Base-by-base conservation (phyloP, 2,888 invertebrate species). In the Mechanitis messenoides region DNA sequence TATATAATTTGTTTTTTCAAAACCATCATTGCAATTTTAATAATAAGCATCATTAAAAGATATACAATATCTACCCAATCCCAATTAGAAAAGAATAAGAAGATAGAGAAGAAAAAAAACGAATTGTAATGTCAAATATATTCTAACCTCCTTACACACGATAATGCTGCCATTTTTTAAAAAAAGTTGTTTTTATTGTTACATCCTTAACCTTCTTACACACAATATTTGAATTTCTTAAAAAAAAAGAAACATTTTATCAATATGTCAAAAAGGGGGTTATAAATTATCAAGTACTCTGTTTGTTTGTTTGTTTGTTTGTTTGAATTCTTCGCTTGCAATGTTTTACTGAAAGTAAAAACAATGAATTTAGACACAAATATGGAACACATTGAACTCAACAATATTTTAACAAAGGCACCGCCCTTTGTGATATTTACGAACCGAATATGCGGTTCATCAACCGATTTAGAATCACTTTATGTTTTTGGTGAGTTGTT, bases 361-460 rank as follows among this genome's bases (percentile, higher is more conserved):
- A 56, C 56, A 64, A 60, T 33, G 56, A 64, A 64, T 61, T 60
- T 69, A 59, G 53, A 47, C 53, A 56, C 53, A 56, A 65, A 69
- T 67, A 70, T 66, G 65, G 55, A 62, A 62, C 62, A 47, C 66
- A 62, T 61, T 56, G 61, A 59, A 59, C 59, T 57, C 59, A 45
- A 61, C 50, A 66, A 67, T 69, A 69, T 68, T 68, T 70, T 68
- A 71, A 62, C 20, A 53, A 61, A 54, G 55, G 56, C 63, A 61
- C 64, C 69, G 62, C 64, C 66, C 65, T 69, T 70, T 71, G 71
- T 70, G 64, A 64, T 66, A 63, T 66, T 66, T 62, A 60, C 61
- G 61, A 64, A 65, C 61, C 55, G 56, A 64, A 55, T 58, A 59
- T 60, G 59, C 59, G 55, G 59, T 47, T 65, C 61, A 60, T 58